Base-by-base conservation (phyloP, 1,140 invertebrate genomes). In the Brachionus rubens region DNA sequence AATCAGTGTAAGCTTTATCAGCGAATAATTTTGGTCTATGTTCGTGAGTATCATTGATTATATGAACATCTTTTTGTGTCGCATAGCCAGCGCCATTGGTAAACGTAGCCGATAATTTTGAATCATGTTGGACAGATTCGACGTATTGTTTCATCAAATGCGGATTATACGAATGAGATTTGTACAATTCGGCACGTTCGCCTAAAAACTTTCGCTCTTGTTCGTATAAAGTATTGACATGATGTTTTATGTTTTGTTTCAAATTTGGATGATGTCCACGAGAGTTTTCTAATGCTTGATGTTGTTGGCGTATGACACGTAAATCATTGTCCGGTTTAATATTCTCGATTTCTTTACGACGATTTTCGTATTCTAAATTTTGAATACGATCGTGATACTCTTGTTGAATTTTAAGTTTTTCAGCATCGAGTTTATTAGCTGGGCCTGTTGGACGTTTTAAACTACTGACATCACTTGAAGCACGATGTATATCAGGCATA, bases 141-240 rank as follows among this genome's bases (percentile, higher is more conserved):
- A 75, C 36, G 41, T 75, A 59, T 33, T 56, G 72, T 33, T 75
- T 75, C 14, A 56, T 7, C 16, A 56, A 75, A 41, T 75, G 41
- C 9, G 72, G 72, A 56, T 75, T 54, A 46, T 75, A 75, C 3
- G 26, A 30, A 4, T 56, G 19, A 7, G 72, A 19, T 54, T 59
- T 46, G 21, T 75, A 75, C 10, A 59, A 48, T 40, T 54, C 72
- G 14, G 72, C 40, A 26, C 72, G 24, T 75, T 75, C 72, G 7
- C 30, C 48, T 56, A 59, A 30, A 47, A 47, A 75, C 10, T 41
- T 75, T 19, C 21, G 43, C 28, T 54, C 48, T 16, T 75, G 72
- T 16, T 43, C 36, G 30, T 75, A 75, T 5, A 75, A 46, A 19
- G 72, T 56, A n/a, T 75, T 75, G 9, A 75, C 48, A 56, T 75